Percentiles rank a stretch among this genome's conserved stretches.
These are phyloP conservation scores for Nasonia vitripennis DNA, from an alignment of 1,140 invertebrate genomes.

Conservation along the genomic window DNA sequence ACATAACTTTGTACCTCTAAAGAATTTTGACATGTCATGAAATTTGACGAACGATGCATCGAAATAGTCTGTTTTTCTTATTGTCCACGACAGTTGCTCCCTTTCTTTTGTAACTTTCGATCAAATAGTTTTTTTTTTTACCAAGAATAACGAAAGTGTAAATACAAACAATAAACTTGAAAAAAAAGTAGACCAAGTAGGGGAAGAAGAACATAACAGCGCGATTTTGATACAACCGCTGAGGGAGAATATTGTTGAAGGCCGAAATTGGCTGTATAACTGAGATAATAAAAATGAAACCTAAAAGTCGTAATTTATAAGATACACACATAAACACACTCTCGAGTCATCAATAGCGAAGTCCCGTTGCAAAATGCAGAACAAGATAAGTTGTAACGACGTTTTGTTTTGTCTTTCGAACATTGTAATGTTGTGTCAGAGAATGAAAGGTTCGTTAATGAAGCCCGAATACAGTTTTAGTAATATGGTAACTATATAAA, in stretches of 20 bases:
- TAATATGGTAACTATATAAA: constrained; percentile 12
- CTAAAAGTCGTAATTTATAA: not conserved
- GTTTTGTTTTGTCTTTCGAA: not conserved
- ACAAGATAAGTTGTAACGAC: not conserved
- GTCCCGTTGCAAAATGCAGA: not conserved
- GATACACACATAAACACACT: too few species aligned
- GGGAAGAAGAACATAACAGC: not conserved
- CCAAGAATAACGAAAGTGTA: not conserved
- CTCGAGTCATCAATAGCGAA: too few species aligned
- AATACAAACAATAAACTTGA: not conserved
- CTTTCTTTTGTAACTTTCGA: not conserved
- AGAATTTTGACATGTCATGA: too few species aligned
- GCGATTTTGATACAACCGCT: not conserved
- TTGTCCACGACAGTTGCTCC: not conserved
- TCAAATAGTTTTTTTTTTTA: not conserved
- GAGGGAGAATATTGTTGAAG: not conserved
- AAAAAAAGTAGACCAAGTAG: not conserved
- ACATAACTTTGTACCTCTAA: not conserved
- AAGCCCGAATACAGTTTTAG: not conserved
- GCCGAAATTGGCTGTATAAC: constrained; percentile 6
- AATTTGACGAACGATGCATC: not conserved
- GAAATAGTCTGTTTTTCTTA: not conserved
- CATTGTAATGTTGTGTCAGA: not conserved
- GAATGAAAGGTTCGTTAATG: not conserved
- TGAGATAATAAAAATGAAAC: not conserved